A percentile compares a stretch with the other conserved stretches of the same genome.
phyloP scores from a whole-genome alignment of 2,888 invertebrate genomes.

The Masnerella sp. region DNA sequence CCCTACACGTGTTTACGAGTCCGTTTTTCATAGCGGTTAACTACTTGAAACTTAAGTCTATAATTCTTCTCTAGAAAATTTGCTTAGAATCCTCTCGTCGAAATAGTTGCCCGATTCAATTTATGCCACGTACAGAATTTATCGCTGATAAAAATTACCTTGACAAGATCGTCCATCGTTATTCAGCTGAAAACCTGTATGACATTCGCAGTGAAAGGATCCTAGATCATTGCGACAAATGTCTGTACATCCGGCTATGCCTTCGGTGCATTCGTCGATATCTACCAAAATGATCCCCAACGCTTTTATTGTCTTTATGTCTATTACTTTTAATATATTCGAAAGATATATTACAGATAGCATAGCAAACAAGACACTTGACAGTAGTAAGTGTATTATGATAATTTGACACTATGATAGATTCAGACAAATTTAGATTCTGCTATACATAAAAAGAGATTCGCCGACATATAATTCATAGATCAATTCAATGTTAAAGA shows the following conservation, averaged over 20 bases:
- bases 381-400: too few species aligned
- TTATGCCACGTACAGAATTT: slow-evolving; percentile 49
- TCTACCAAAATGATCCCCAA: slow-evolving; percentile 74
- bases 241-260: slow-evolving; percentile 80
- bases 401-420: too few species aligned
- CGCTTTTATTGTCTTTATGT: slow-evolving; percentile 11
- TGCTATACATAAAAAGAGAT: too few species aligned
- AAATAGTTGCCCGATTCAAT: slow-evolving; percentile 36
- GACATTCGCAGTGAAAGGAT: slow-evolving; percentile 80
- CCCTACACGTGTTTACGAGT: background rate
- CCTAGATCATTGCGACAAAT: slow-evolving; percentile 81
- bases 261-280: slow-evolving; percentile 80
- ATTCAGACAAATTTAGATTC: too few species aligned
- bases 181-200: slow-evolving; percentile 79
- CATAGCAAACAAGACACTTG: too few species aligned
- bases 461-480: too few species aligned
- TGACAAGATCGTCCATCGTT: slow-evolving; percentile 78
- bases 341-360: background rate
- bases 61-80: slow-evolving; percentile 33
- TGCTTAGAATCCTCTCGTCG: slow-evolving; percentile 22
- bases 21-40: slow-evolving; percentile 5
- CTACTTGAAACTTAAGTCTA: slow-evolving; percentile 14
- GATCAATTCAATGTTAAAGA: too few species aligned
- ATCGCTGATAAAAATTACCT: slow-evolving; percentile 72
- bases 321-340: slow-evolving; percentile 8